phyloP scores from a whole-genome alignment of 1,140 invertebrate genomes.

The Drosophila burlai region DNA sequence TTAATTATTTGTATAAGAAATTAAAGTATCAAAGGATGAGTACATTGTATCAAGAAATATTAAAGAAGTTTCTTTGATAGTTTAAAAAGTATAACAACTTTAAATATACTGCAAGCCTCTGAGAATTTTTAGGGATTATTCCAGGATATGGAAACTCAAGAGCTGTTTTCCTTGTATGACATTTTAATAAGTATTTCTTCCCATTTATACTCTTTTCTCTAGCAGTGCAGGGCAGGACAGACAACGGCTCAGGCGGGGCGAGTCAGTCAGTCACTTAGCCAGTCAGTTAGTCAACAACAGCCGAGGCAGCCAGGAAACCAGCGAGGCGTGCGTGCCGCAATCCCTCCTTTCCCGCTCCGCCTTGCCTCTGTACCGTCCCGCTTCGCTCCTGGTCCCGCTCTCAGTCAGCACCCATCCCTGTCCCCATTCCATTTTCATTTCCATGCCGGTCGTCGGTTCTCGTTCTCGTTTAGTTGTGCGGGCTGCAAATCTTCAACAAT shows the following conservation, averaged over 20 bases:
- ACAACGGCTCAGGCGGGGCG: conserved; percentile 4
- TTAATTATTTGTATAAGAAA: not conserved
- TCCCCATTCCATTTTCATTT: conserved; percentile 12
- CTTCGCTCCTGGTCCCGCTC: conserved; percentile 1
- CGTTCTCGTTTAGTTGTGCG: conserved; percentile 73
- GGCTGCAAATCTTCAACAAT: conserved; percentile 83
- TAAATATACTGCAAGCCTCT: no score
- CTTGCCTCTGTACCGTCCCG: not conserved
- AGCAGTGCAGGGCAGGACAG: conserved; percentile 23
- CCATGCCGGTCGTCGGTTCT: conserved; percentile 33
- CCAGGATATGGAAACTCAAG: not conserved
- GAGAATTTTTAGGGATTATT: not conserved
- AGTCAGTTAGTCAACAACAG: conserved; percentile 60
- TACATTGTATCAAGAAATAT: not conserved
- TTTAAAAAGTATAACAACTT: not conserved
- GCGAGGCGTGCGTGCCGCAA: conserved; percentile 59
- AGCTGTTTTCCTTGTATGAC: no score
- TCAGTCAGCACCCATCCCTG: conserved; percentile 1
- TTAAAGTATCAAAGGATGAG: no score
- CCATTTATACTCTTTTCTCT: not conserved
- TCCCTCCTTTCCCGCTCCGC: conserved; percentile 15
- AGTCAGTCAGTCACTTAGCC: conserved; percentile 57
- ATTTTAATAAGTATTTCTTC: no score
- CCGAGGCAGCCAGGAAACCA: conserved; percentile 47
- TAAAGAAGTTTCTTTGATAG: not conserved